Percentiles rank a stretch among this genome's conserved stretches.
These are phyloP conservation scores for Lepetodrilus schrolli DNA, from an alignment of 2,888 invertebrate species.

Conservation along the genomic window DNA sequence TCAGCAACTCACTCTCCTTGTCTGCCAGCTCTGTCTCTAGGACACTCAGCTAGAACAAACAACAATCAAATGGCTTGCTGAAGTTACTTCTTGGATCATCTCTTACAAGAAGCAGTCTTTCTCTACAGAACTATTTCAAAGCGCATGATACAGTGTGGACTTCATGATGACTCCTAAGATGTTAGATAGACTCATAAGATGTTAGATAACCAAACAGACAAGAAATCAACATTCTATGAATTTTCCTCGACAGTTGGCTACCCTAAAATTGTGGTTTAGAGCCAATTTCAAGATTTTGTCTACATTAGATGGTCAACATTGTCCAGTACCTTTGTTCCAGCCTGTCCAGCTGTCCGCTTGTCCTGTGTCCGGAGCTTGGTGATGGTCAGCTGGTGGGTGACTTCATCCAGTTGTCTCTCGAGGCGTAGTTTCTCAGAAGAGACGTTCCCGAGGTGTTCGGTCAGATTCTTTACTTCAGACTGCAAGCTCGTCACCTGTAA, in stretches of 20 bases:
- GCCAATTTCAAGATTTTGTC: no score
- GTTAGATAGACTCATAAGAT: no score
- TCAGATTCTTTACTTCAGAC: constrained; percentile 50
- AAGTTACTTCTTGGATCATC: neutral
- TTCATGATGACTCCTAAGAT: no score
- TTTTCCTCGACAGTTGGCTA: no score
- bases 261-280: no score
- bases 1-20: constrained; percentile 51
- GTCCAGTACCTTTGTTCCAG: constrained; percentile 39
- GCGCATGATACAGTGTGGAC: no score
- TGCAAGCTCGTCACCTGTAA: constrained; percentile 53
- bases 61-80: neutral
- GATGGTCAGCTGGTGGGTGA: constrained; percentile 32
- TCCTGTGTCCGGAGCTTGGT: constrained; percentile 44
- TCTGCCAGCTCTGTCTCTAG: constrained; percentile 60
- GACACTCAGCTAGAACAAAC: constrained; percentile 40
- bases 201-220: no score
- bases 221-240: no score
- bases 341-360: neutral
- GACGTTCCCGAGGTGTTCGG: constrained; percentile 46
- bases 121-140: no score
- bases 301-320: no score
- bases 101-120: neutral
- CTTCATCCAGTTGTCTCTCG: constrained; percentile 49
- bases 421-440: constrained; percentile 53